Conservation (phyloP, 2,113 vertebrate genomes). For the Gambusia holbrooki region DNA sequence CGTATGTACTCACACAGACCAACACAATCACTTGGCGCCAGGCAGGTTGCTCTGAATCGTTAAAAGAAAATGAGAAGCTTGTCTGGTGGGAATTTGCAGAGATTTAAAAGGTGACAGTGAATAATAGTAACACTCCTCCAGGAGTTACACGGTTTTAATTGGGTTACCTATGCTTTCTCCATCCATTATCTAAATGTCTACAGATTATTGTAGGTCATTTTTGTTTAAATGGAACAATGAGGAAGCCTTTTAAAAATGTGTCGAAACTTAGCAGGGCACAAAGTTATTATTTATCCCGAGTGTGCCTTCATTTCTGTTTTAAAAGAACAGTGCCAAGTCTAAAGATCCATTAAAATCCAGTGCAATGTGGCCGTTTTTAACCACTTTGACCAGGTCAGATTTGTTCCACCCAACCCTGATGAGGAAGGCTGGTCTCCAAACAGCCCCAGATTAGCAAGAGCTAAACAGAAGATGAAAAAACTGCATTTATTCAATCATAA, state of each 20-base stretch:
- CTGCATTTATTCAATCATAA: too few relatives aligned
- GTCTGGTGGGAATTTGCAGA: not conserved
- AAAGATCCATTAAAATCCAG: not conserved
- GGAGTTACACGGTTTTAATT: not conserved
- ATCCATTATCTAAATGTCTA: not conserved
- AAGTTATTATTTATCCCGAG: not conserved
- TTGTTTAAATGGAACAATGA: not conserved
- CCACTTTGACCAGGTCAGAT: too few relatives aligned
- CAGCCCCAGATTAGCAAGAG: too few relatives aligned
- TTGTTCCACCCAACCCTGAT: too few relatives aligned
- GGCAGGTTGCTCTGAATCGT: constrained; percentile 32
- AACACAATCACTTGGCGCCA: not conserved
- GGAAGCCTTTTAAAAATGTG: not conserved
- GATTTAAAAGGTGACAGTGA: not conserved
- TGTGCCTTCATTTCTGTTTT: not conserved
- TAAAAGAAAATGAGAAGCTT: constrained; percentile 1
- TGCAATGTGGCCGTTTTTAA: too few relatives aligned
- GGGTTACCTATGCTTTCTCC: not conserved
- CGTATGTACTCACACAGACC: constrained; percentile 9
- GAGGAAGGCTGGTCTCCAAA: too few relatives aligned
- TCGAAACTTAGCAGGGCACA: not conserved
- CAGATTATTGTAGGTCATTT: not conserved
- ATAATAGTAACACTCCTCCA: too few relatives aligned
- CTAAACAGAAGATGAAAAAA: too few relatives aligned
- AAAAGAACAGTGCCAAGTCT: not conserved